Percentiles rank a stretch among this genome's conserved stretches.
Conservation (phyloP, 2,113 vertebrate species). For the Caranx melampygus region DNA sequence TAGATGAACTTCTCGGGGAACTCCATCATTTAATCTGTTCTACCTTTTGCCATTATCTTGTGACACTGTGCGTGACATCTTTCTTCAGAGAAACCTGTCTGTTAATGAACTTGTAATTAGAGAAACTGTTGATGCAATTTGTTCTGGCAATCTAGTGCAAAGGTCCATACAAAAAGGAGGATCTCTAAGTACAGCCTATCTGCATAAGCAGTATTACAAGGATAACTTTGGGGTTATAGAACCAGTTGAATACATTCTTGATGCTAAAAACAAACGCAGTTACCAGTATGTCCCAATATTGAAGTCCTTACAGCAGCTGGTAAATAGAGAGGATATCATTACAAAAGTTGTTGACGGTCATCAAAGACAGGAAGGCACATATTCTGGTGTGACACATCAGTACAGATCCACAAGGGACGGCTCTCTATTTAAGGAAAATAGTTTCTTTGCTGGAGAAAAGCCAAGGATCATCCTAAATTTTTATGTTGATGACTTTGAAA, state of each 20-base stretch:
- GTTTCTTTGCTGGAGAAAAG: background rate
- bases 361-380: fast-evolving
- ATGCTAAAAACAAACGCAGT: constrained; percentile 8
- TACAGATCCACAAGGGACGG: background rate
- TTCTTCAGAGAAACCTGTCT: constrained; percentile 9
- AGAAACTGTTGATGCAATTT: constrained; percentile 5
- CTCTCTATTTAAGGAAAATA: constrained; percentile 1
- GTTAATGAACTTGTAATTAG: constrained; percentile 9
- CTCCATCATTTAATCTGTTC: constrained; percentile 7
- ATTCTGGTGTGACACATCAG: background rate
- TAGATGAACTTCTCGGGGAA: constrained; percentile 1
- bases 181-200: background rate
- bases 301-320: constrained; percentile 20
- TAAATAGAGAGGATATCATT: background rate
- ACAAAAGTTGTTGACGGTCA: background rate
- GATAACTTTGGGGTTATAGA: constrained; percentile 18
- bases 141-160: constrained; percentile 3
- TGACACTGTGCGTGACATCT: constrained; percentile 1
- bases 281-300: constrained; percentile 25
- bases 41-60: constrained; percentile 1
- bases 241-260: constrained; percentile 33
- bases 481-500: background rate
- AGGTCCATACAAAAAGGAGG: constrained; percentile 2
- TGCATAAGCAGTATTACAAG: constrained; percentile 16
- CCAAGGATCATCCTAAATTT: constrained; percentile 1